Evolutionary conservation across 92 coral and sea anemone genomes (phyloP), one percentile per base, ranked within the genome.

Genomic region (Parazoanthus atlanticus): DNA sequence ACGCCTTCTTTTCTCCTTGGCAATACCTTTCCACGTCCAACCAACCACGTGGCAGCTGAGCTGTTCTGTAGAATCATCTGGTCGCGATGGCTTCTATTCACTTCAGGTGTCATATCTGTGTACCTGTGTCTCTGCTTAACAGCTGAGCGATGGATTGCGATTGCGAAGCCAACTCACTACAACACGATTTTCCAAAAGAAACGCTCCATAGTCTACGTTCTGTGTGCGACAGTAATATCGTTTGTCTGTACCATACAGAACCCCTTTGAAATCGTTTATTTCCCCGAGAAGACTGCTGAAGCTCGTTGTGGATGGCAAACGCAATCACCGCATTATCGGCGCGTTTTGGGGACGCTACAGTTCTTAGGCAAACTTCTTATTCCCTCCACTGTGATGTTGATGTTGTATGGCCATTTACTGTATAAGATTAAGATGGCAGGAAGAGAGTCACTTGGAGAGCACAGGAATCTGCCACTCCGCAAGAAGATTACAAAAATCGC

Each of bases 401-500:
- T 82, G 52, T 38, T 93, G 64, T 93, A 86, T 64, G 19, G 79
- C 78, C 94, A 93, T 81, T 90, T 93, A 77, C 38, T 88, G 43
- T 36, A 74, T 31, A 91, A 78, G 71, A 90, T 90, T 0, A 89
- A 74, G 26, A 43, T 43, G 34, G 47, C 85, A 10, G 38, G 67
- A 4, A 66, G 79, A 1, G 34, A 74, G 5, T 84, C 89, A 6
- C 33, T 78, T 78, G 82, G 82, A 30, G 85, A 71, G 17, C 75
- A 89, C 79, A 76, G 91, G 23, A 89, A 67, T 32, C 80, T 76
- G 15, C 85, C 74, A 46, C 89, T 89, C 16, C 96, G 92, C 38
- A 88, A 86, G 34, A 91, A 91, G 25, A 89, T 93, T 13, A 91
- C 92, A 28, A 90, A 82, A 15, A 93, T 91, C 91, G 91, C 92